Evolutionary conservation across 1,140 invertebrate genomes (phyloP), one percentile per base, ranked within the genome.

Genomic region (Drosophila subpulchrella): DNA sequence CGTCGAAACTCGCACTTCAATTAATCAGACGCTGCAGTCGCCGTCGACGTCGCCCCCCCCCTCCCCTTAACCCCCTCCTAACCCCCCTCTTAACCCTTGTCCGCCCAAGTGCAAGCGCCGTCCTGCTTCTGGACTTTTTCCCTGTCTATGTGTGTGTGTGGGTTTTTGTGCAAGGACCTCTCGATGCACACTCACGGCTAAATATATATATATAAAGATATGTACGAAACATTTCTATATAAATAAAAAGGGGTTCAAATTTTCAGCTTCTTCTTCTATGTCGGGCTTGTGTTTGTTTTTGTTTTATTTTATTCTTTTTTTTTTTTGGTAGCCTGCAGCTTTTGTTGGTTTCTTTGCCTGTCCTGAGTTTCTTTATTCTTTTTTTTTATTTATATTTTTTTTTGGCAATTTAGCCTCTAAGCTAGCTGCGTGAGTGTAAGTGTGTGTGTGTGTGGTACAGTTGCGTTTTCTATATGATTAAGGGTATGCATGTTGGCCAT

Each of bases 1-100:
- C 59, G 83, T 65, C 67, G 65, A 65, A 80, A 80, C 80, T 90
- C 84, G 76, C 79, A 81, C 88, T 91, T 91, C 88, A 91, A 91
- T 91, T 91, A 91, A 91, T 91, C 88, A 91, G 82, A 78, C 68
- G 63, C 56, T 81, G 78, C 73, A 58, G 75, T 78, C 63, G 67
- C 24, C 73, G 51, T 24, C 63, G 44, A 27, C 60, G 46, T 48
- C n/a, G 24, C n/a, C n/a, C n/a, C n/a, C n/a, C n/a, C n/a, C n/a
- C n/a, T n/a, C n/a, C n/a, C n/a, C n/a, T n/a, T n/a, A n/a, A n/a
- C n/a, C n/a, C n/a, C n/a, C n/a, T n/a, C 20, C 20, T 20, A 20
- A 20, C 38, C 17, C 34, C 34, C 11, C 20, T 32, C 51, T 48
- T 63, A 67, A 67, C 63, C 62, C 32, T 70, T 54, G 63, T 68